Base-by-base conservation (phyloP, 2,888 invertebrate genomes). In the Andrena fulva region DNA sequence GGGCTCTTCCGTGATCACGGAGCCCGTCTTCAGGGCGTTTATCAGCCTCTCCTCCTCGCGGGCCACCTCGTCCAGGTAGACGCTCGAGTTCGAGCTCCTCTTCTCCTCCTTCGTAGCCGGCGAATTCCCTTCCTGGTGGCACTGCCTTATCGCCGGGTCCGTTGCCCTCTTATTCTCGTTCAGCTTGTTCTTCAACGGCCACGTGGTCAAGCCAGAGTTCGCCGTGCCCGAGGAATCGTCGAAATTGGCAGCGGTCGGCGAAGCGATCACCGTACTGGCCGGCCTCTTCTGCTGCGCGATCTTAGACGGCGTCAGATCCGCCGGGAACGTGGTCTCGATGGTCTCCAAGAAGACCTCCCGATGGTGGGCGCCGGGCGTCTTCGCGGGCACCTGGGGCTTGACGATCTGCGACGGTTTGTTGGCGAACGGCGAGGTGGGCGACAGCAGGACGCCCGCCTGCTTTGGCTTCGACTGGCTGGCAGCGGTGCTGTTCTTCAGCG, bases 11-110 rank as follows among this genome's bases (percentile, higher is more conserved):
- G 94, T 95, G 62, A 96, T 95, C 4, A 96, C 94, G 35, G 95
- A 95, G 16, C 97, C 97, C 33, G 97, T 97, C 90, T 97, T 96
- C 81, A 97, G 94, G 10, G 97, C 97, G 89, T 97, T 96, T 88
- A 97, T 96, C 82, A 97, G 95, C 70, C 97, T 95, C 93, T 97
- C 97, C 92, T 97, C 97, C 92, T 97, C 97, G 35, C 97, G 95
- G n/a, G 97, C 97, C 6, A 97, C 97, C 93, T 97, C 97, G 85
- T 96, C 95, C 75, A 96, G 94, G 81, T 95, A 95, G 42, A 89
- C 82, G 56, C 90, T 87, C 0, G 91, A 90, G 72, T 88, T 89
- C 5, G 82, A 84, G 2, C 64, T 69, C 35, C 75, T 85, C 31
- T 56, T 82, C 42, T 89, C 88, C 24, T 88, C 89, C 4, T 91